Evolutionary conservation across 2,888 invertebrate genomes (phyloP).

Genomic region (Lucinisca nassula): DNA sequence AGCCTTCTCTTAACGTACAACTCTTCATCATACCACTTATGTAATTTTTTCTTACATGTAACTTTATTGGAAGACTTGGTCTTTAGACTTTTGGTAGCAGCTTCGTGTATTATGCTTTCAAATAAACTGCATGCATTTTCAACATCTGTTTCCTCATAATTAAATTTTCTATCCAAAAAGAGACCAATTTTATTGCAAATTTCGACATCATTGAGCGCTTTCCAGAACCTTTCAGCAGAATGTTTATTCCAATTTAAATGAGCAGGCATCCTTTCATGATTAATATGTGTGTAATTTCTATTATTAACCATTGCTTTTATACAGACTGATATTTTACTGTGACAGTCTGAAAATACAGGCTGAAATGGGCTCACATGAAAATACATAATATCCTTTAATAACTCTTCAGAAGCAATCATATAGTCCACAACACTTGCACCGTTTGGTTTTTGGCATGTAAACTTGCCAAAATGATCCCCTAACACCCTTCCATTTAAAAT

Average conservation of each 20-base stretch:
- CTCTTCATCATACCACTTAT: constrained; percentile 8
- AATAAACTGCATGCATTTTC: background rate
- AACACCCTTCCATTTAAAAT: background rate
- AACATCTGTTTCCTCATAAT: background rate
- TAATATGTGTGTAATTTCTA: background rate
- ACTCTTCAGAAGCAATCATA: constrained; percentile 12
- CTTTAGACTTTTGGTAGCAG: background rate
- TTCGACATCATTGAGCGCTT: background rate
- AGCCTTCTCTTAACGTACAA: background rate
- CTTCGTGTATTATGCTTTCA: too few relatives aligned
- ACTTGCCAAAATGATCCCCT: constrained; percentile 9
- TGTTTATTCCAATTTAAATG: background rate
- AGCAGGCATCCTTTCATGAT: background rate
- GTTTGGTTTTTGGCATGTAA: constrained; percentile 6
- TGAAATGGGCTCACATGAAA: background rate
- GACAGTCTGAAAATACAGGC: background rate
- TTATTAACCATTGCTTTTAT: background rate
- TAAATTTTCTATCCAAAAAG: background rate
- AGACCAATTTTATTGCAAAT: background rate
- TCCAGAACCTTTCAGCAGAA: background rate
- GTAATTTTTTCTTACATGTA: background rate
- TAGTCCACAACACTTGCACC: constrained; percentile 5
- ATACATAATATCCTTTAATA: background rate
- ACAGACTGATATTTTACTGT: background rate
- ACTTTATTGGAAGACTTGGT: background rate